phyloP scores from a whole-genome alignment of 2,113 vertebrate species.

The Xenopus borealis region DNA sequence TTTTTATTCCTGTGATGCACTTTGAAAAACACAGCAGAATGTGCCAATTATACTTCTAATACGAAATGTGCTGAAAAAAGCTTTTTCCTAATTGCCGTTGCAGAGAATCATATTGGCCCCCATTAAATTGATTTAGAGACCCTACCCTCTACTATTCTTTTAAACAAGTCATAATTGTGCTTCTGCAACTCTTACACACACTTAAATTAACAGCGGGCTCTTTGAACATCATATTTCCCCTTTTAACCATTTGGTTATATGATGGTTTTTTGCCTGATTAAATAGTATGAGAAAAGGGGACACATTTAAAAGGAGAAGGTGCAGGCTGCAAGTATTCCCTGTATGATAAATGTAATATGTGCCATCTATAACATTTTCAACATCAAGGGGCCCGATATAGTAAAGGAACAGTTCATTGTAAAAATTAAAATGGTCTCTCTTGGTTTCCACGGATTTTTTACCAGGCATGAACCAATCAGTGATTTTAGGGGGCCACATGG shows the following conservation, averaged over 20 bases:
- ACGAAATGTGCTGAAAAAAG: slow-evolving; percentile 9
- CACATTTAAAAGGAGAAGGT: slow-evolving; percentile 12
- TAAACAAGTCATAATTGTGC: not conserved
- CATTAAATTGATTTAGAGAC: slow-evolving; percentile 16
- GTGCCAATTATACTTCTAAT: slow-evolving; percentile 29
- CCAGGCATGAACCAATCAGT: too few species aligned
- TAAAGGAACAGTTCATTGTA: too few species aligned
- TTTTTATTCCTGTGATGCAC: slow-evolving; percentile 20
- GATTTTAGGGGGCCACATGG: too few species aligned
- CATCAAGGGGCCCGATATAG: too few species aligned
- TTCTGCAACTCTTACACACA: not conserved
- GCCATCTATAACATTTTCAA: too few species aligned
- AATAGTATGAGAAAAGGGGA: slow-evolving; percentile 12
- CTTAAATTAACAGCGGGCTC: slow-evolving; percentile 2
- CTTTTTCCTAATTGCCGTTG: slow-evolving; percentile 19
- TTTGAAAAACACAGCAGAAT: slow-evolving; percentile 10
- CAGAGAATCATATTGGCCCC: slow-evolving; percentile 1
- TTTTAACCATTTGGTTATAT: slow-evolving; percentile 23
- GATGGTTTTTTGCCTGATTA: slow-evolving; percentile 18
- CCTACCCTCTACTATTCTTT: not conserved
- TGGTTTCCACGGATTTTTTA: too few species aligned
- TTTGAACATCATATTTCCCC: slow-evolving; percentile 2
- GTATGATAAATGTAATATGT: too few species aligned
- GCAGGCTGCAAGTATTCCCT: slow-evolving; percentile 2
- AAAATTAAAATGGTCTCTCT: too few species aligned